Conservation (phyloP, 2,888 invertebrate genomes). For the Julus scandinavius region DNA sequence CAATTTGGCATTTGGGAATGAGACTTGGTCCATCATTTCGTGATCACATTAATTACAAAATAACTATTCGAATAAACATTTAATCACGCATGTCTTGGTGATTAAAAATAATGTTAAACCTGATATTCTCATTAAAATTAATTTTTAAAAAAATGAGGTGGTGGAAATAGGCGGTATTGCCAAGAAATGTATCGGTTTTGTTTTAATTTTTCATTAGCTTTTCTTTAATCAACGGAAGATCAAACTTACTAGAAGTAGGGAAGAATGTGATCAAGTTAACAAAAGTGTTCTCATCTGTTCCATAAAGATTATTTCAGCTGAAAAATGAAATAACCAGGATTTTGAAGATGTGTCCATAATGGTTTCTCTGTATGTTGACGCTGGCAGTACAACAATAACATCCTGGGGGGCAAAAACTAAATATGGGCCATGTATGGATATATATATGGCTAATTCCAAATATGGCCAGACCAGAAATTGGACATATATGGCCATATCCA, state of each 20-base stretch:
- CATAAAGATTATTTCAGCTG: no score
- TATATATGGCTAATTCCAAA: no score
- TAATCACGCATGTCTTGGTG: neutral
- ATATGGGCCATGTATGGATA: no score
- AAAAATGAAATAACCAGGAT: no score
- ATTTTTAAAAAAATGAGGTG: neutral
- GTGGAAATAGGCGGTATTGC: neutral
- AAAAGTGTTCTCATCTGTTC: no score
- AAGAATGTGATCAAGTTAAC: no score
- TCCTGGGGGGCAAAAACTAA: no score
- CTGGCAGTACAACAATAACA: no score
- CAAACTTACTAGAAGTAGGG: neutral
- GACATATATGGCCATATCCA: no score
- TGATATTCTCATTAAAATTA: neutral
- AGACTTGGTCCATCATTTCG: neutral
- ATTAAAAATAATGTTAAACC: neutral
- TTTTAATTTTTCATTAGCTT: neutral
- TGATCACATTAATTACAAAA: neutral
- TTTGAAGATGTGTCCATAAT: no score
- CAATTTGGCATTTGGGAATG: neutral
- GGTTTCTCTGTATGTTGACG: no score
- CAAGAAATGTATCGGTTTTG: neutral
- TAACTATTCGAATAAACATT: neutral
- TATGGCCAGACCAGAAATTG: no score
- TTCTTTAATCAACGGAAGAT: constrained; percentile 17